These are phyloP conservation scores for Aulostomus chinensis DNA, from an alignment of 2,797 vertebrate species.

Conservation along the genomic window DNA sequence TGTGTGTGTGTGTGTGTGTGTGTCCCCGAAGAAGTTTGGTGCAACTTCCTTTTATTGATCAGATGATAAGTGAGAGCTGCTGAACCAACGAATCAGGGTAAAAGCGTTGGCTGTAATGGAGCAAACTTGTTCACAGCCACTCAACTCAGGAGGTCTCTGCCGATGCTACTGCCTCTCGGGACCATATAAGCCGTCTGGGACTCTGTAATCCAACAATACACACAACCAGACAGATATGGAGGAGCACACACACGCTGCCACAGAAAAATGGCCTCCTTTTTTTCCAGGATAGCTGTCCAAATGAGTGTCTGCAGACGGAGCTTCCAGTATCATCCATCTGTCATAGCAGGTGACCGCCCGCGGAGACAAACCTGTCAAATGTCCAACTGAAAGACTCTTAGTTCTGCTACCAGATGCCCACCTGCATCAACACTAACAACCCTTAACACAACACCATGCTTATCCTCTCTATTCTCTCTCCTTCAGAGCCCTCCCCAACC, in stretches of 20 bases:
- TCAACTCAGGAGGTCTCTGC: slow-evolving; percentile 37
- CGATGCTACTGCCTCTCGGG: slow-evolving; percentile 42
- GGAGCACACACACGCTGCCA: slow-evolving; percentile 7
- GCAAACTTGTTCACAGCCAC: slow-evolving; percentile 62
- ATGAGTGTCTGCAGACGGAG: slow-evolving; percentile 8
- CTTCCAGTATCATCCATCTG: slow-evolving; percentile 9
- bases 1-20: slow-evolving; percentile 8
- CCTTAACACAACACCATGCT: slow-evolving; percentile 9
- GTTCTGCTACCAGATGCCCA: neutral
- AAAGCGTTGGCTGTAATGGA: slow-evolving; percentile 73
- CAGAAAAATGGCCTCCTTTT: slow-evolving; percentile 4
- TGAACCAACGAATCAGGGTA: slow-evolving; percentile 64
- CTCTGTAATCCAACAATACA: slow-evolving; percentile 19
- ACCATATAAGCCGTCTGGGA: slow-evolving; percentile 37
- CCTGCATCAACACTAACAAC: slow-evolving; percentile 20
- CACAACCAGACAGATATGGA: slow-evolving; percentile 24
- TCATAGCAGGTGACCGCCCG: slow-evolving; percentile 10
- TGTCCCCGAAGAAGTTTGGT: slow-evolving; percentile 45
- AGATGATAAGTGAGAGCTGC: slow-evolving; percentile 64
- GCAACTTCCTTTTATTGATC: slow-evolving; percentile 70
- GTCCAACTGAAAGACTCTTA: slow-evolving; percentile 34
- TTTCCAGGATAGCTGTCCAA: neutral
- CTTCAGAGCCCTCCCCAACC: slow-evolving; percentile 29
- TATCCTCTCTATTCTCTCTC: slow-evolving; percentile 8
- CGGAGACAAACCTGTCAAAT: slow-evolving; percentile 27